A percentile compares a stretch with the other conserved stretches of the same genome.
These are phyloP conservation scores for Nematopogon swammerdamellus DNA, from an alignment of 2,888 invertebrate species.

Conservation along the genomic window DNA sequence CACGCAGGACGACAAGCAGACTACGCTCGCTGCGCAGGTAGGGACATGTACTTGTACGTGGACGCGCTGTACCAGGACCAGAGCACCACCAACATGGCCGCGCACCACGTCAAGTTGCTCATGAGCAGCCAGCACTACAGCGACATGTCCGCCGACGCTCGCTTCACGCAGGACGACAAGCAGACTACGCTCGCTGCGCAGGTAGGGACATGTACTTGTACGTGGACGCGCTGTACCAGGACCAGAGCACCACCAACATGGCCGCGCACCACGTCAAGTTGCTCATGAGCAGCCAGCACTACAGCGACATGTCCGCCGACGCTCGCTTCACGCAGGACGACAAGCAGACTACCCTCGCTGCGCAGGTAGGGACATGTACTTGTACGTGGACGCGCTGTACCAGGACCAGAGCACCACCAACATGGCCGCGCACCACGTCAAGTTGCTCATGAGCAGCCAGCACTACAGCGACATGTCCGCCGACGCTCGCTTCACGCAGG, in stretches of 20 bases:
- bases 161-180: conserved; percentile 59
- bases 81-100: conserved; percentile 61
- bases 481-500: conserved; percentile 41
- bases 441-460: conserved; percentile 27
- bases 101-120: conserved; percentile 46
- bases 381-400: conserved; percentile 58
- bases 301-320: conserved; percentile 18
- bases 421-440: conserved; percentile 55
- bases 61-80: conserved; percentile 74
- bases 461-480: conserved; percentile 18
- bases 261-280: conserved; percentile 51
- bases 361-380: conserved; percentile 44
- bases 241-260: conserved; percentile 63
- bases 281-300: conserved; percentile 27
- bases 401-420: conserved; percentile 68
- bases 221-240: conserved; percentile 66
- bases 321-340: conserved; percentile 56
- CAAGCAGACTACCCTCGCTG: conserved; percentile 62
- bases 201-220: conserved; percentile 25
- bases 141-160: too few relatives aligned
- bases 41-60: neutral
- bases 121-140: conserved; percentile 29
- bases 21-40: conserved; percentile 66
- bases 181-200: conserved; percentile 66
- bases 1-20: conserved; percentile 64